phyloP scores from a whole-genome alignment of 1,140 invertebrate genomes.

The Drosophila micromelanica region DNA sequence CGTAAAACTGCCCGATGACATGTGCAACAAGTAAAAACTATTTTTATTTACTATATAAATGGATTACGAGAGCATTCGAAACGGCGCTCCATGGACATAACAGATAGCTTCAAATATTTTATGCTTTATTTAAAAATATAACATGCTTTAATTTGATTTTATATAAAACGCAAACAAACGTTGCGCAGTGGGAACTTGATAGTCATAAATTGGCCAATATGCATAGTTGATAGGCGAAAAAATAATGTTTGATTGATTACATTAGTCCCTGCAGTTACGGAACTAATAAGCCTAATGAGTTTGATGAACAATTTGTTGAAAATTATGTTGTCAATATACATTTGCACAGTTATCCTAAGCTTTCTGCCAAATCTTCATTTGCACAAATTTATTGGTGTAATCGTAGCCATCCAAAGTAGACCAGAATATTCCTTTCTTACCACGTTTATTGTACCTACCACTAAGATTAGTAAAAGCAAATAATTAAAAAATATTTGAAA shows the following conservation, averaged over 20 bases:
- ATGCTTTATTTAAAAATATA: conserved; percentile 17
- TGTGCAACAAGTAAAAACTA: conserved; percentile 35
- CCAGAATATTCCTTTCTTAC: neutral
- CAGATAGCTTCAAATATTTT: conserved; percentile 51
- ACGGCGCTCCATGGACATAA: conserved; percentile 9
- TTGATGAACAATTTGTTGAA: no score
- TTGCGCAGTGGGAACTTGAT: neutral
- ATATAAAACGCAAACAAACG: conserved; percentile 5
- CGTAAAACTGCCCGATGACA: conserved; percentile 26
- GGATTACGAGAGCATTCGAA: conserved; percentile 46
- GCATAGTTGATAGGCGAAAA: conserved; percentile 48
- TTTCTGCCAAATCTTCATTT: conserved; percentile 1
- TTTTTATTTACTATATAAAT: conserved; percentile 66
- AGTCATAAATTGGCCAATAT: conserved; percentile 36
- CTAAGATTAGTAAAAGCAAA: conserved; percentile 4
- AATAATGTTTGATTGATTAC: neutral
- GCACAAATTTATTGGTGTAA: neutral
- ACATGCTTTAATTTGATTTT: conserved; percentile 51
- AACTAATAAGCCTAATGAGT: neutral
- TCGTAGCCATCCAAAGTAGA: neutral
- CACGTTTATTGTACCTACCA: neutral
- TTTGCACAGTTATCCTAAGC: neutral
- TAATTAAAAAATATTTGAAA: neutral
- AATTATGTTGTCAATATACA: neutral
- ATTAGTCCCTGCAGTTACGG: neutral